phyloP scores from a whole-genome alignment of 2,797 vertebrate genomes.

The Paedocypris micromegethes region DNA sequence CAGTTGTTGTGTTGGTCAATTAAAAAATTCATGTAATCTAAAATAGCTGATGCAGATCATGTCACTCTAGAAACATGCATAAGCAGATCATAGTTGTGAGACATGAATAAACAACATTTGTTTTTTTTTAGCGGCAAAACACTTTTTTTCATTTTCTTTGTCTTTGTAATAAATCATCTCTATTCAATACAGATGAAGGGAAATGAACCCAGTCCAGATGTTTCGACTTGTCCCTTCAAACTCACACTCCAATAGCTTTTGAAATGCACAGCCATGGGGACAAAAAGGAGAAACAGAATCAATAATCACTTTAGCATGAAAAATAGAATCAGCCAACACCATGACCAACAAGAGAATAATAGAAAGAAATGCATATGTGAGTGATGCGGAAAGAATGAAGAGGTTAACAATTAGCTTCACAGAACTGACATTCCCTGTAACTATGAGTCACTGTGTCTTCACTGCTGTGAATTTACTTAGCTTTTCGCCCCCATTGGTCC shows the following conservation, averaged over 20 bases:
- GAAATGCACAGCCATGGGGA: conserved; percentile 43
- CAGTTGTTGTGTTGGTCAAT: too few relatives aligned
- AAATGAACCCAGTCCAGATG: conserved; percentile 54
- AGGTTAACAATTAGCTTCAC: conserved; percentile 3
- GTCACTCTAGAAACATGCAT: background rate
- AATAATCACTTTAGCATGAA: background rate
- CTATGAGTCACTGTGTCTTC: background rate
- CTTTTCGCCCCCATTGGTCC: conserved; percentile 7
- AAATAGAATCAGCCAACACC: background rate
- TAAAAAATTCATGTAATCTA: background rate
- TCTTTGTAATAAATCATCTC: background rate
- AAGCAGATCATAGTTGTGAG: too few relatives aligned
- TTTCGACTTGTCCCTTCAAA: conserved; percentile 48
- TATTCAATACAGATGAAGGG: background rate
- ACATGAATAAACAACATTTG: too few relatives aligned
- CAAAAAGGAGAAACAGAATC: conserved; percentile 15
- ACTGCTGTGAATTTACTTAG: too few relatives aligned
- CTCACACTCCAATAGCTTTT: conserved; percentile 46
- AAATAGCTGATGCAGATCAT: background rate
- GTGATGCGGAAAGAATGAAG: background rate
- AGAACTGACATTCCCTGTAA: conserved; percentile 1
- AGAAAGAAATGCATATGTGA: conserved; percentile 3
- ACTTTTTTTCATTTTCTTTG: too few relatives aligned
- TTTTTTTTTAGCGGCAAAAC: too few relatives aligned
- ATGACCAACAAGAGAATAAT: background rate